These are phyloP conservation scores for Morone saxatilis DNA, from an alignment of 2,113 vertebrate genomes.

Conservation along the genomic window DNA sequence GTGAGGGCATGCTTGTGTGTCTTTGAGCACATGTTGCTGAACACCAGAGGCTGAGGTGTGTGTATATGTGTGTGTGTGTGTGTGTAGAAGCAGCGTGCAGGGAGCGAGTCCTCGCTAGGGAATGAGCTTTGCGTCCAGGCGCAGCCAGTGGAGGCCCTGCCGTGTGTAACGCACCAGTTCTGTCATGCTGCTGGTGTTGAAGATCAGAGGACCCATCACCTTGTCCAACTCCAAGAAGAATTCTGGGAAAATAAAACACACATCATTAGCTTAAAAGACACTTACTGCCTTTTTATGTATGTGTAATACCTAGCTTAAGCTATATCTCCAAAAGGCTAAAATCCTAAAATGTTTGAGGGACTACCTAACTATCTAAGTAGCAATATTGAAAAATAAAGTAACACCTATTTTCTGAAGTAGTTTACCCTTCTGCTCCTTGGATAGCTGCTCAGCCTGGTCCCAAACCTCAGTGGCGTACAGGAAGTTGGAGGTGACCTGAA, in stretches of 20 bases:
- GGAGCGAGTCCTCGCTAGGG: conserved; percentile 73
- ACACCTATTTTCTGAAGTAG: neutral
- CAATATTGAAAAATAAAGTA: neutral
- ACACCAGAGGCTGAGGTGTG: conserved; percentile 63
- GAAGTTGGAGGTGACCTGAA: conserved; percentile 99
- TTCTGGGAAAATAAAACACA: conserved; percentile 83
- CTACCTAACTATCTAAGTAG: neutral
- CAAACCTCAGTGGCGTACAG: conserved; percentile 98
- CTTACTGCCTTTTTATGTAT: too few relatives aligned
- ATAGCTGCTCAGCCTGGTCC: conserved; percentile 98
- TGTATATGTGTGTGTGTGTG: conserved; percentile 37
- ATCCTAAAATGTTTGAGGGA: too few relatives aligned
- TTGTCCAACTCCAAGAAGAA: conserved; percentile 99
- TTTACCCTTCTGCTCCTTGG: conserved; percentile 96
- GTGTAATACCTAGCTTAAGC: neutral
- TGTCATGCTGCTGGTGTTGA: conserved; percentile 98
- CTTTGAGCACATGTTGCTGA: conserved; percentile 49
- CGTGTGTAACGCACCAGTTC: conserved; percentile 98
- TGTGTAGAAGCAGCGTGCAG: conserved; percentile 48
- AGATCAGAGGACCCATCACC: conserved; percentile 96
- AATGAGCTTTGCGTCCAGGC: conserved; percentile 93
- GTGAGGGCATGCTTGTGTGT: conserved; percentile 23
- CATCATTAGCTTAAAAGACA: neutral
- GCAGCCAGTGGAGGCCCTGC: conserved; percentile 98
- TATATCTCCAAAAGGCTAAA: too few relatives aligned